Conservation (phyloP, 2,888 invertebrate species). For the Scrobipalpa costella region DNA sequence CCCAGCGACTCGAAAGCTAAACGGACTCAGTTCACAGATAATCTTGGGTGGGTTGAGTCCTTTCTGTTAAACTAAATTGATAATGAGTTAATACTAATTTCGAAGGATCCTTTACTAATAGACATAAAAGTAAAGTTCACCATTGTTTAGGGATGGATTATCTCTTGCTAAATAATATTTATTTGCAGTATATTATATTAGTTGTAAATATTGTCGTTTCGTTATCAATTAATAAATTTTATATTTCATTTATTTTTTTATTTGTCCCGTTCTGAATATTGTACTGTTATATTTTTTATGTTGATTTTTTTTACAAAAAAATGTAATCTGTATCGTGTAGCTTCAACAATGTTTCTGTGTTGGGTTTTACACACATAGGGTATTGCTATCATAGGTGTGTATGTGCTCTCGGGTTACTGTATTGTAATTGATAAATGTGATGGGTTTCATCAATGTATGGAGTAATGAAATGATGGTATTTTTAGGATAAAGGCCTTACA, state of each 20-base stretch:
- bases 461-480: constrained; percentile 37
- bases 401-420: constrained; percentile 39
- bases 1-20: background rate
- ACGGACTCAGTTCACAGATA: no score
- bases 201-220: constrained; percentile 71
- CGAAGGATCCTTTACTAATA: background rate
- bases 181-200: constrained; percentile 45
- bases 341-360: background rate
- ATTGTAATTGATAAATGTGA: constrained; percentile 31
- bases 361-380: constrained; percentile 34
- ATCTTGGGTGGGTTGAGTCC: no score
- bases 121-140: background rate
- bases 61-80: no score
- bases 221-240: constrained; percentile 72
- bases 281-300: constrained; percentile 15
- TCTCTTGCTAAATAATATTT: background rate
- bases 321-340: background rate
- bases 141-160: background rate
- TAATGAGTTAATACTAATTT: background rate
- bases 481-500: constrained; percentile 54
- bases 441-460: constrained; percentile 38
- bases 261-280: constrained; percentile 44
- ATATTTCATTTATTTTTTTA: constrained; percentile 60
- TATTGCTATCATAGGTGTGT: constrained; percentile 33
- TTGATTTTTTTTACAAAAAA: constrained; percentile 4